phyloP scores from a whole-genome alignment of 2,888 invertebrate species.

The Caenorhabditis zanzibari region DNA sequence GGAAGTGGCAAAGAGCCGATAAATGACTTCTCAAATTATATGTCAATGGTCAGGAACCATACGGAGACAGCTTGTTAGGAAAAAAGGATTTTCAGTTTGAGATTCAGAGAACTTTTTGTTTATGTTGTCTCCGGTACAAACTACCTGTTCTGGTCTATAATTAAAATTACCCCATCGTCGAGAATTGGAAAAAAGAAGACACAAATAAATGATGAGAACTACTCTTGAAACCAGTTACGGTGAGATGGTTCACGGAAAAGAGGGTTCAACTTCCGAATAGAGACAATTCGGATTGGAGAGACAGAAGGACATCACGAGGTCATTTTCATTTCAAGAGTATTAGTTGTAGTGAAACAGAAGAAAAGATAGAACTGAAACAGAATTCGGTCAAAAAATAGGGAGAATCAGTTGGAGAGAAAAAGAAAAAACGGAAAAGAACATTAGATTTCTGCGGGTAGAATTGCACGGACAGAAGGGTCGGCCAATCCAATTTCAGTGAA shows the following conservation, averaged over 20 bases:
- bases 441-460: constrained; percentile 34
- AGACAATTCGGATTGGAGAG: constrained; percentile 1
- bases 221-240: constrained; percentile 43
- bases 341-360: constrained; percentile 25
- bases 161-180: constrained; percentile 28
- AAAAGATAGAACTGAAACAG: constrained; percentile 33
- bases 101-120: background rate
- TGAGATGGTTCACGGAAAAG: constrained; percentile 21
- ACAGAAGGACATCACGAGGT: constrained; percentile 48
- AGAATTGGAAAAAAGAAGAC: constrained; percentile 27
- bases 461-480: constrained; percentile 26
- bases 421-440: constrained; percentile 27
- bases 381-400: constrained; percentile 21
- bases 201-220: constrained; percentile 19
- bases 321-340: constrained; percentile 45
- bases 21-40: constrained; percentile 29
- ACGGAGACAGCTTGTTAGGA: background rate
- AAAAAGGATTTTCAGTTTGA: background rate
- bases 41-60: background rate
- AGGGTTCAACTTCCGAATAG: constrained; percentile 33
- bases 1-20: constrained; percentile 30
- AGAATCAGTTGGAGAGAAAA: background rate
- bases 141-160: background rate
- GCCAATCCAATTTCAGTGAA: constrained; percentile 46
- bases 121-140: constrained; percentile 7